Base-by-base conservation (phyloP, 1,140 invertebrate species). In the Mylabris phalerata region DNA sequence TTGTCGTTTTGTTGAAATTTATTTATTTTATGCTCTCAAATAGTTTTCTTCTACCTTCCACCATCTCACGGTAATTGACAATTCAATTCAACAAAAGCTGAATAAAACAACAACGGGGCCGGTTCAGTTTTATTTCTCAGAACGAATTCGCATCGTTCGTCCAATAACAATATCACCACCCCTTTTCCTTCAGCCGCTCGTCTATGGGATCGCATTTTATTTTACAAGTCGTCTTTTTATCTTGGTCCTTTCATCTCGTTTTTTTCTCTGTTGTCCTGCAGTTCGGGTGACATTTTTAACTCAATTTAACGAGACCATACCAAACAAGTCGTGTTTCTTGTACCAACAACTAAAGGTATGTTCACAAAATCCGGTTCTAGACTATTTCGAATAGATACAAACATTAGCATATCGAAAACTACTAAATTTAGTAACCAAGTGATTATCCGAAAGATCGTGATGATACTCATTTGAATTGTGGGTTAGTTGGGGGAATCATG, bases 201-300 rank as follows among this genome's bases (percentile, higher is more conserved):
- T 4, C 19, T 19, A 19, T 1, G 19, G 19, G 1, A 1, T 19
- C 32, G 32, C 32, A 32, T 32, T 32, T 32, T 32, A 32, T 32
- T 32, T 4, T 32, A 32, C 32, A 32, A 32, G 4, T 32, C 32
- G 45, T 48, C 48, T 27, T 38, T 49, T 42, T 61, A 9, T 27
- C 11, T 44, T 52, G 58, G 42, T 41, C 25, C 19, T 55, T 57
- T 55, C 49, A 50, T 52, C 49, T 54, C 40, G 46, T 42, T 51
- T 47, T 25, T 27, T 50, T 51, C 58, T 59, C 27, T 11, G 47
- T 50, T 45, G 25, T 52, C 47, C 40, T 49, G 42, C 46, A 25
- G 42, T 49, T 55, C 44, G 50, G 50, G 47, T 62, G 60, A 62
- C 56, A 59, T 62, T 62, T 59, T 46, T 55, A 59, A 62, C 56